A percentile compares a stretch with the other conserved stretches of the same genome.
phyloP scores from a whole-genome alignment of 2,888 invertebrate genomes.

The Cataglyphis altisquamis region DNA sequence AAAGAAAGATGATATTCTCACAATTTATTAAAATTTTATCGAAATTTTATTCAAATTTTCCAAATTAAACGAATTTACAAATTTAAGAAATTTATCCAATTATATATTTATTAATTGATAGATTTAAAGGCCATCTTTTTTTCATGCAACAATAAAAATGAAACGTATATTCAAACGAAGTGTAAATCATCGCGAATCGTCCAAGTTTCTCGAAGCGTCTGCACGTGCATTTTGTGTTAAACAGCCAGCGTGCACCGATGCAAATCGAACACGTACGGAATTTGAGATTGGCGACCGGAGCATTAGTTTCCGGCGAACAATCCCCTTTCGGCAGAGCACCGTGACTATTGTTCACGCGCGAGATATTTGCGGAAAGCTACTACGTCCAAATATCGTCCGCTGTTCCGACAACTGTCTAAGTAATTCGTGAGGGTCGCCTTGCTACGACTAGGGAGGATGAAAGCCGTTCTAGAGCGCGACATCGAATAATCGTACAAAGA shows the following conservation, averaged over 20 bases:
- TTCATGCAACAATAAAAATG: background rate
- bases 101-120: background rate
- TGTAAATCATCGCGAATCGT: background rate
- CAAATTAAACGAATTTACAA: background rate
- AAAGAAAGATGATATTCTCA: background rate
- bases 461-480: conserved; percentile 44
- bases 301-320: conserved; percentile 50
- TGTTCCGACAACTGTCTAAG: conserved; percentile 67
- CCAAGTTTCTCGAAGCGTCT: conserved; percentile 9
- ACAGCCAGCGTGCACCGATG: conserved; percentile 16
- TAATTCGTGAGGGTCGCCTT: conserved; percentile 66
- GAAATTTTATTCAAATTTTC: background rate
- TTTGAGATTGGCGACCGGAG: conserved; percentile 51
- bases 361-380: conserved; percentile 62
- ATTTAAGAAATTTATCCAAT: background rate
- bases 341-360: conserved; percentile 63
- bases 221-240: conserved; percentile 7
- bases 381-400: conserved; percentile 60
- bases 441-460: conserved; percentile 28
- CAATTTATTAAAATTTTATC: background rate
- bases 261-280: conserved; percentile 45
- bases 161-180: background rate
- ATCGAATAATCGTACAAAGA: conserved; percentile 14
- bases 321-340: conserved; percentile 25
- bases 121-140: background rate